Percentiles rank a stretch among this genome's conserved stretches.
Evolutionary conservation across 2,797 vertebrate species (phyloP).

Genomic region (Dallia pectoralis): DNA sequence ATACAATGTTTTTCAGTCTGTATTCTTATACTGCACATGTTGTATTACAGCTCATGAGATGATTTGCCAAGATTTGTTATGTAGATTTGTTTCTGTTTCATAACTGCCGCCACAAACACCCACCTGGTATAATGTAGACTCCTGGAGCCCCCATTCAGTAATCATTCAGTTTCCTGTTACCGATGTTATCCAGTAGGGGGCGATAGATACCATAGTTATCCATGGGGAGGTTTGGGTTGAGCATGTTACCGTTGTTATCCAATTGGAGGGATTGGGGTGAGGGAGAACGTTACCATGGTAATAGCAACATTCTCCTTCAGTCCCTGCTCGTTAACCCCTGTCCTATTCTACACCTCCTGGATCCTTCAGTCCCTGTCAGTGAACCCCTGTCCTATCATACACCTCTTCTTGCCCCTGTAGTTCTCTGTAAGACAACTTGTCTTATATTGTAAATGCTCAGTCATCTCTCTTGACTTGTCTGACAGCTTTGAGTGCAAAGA

Average conservation of each 20-base stretch:
- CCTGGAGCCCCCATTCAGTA: neutral
- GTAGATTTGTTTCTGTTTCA: no score
- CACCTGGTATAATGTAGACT: no score
- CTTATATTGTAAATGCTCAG: neutral
- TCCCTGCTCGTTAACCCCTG: neutral
- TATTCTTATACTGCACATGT: neutral
- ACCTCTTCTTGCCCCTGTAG: neutral
- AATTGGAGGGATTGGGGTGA: no score
- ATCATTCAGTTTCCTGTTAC: neutral
- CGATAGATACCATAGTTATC: no score
- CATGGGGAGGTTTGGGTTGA: no score
- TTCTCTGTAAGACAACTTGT: neutral
- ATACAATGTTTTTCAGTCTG: neutral
- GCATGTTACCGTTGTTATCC: no score
- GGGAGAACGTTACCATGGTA: neutral
- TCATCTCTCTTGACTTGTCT: neutral
- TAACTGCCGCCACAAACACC: no score
- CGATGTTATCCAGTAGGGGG: no score
- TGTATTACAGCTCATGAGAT: neutral
- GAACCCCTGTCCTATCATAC: neutral
- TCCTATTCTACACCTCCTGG: neutral
- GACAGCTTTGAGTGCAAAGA: neutral
- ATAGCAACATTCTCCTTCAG: neutral
- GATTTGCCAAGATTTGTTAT: neutral
- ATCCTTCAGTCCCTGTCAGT: neutral